Conservation (phyloP, 1,140 invertebrate species). For the Trigoniulus corallinus region DNA sequence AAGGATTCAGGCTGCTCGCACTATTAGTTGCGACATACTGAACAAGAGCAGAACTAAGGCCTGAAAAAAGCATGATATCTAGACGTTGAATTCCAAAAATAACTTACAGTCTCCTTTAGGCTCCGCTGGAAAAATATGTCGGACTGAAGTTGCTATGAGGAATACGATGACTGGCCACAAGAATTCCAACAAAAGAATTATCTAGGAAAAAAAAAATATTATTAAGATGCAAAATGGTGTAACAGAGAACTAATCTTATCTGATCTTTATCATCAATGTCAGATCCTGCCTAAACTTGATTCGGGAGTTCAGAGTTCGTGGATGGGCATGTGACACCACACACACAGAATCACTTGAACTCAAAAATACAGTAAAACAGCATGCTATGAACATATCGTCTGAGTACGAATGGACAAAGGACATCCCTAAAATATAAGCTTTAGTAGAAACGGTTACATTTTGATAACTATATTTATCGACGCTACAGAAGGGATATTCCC, state of each 20-base stretch:
- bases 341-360: background rate
- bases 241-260: background rate
- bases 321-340: background rate
- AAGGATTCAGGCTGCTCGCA: too few relatives aligned
- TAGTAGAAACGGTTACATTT: too few relatives aligned
- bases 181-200: background rate
- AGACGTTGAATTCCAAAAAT: background rate
- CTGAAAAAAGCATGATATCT: too few relatives aligned
- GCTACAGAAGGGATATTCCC: too few relatives aligned
- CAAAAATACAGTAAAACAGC: background rate
- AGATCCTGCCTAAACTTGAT: background rate
- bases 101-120: background rate
- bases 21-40: too few relatives aligned
- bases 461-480: too few relatives aligned
- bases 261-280: background rate
- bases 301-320: background rate
- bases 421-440: too few relatives aligned
- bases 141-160: background rate
- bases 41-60: too few relatives aligned
- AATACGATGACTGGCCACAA: background rate
- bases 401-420: too few relatives aligned
- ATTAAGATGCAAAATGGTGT: background rate
- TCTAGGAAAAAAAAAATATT: background rate
- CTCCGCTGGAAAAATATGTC: background rate
- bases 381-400: too few relatives aligned